Percentiles rank a stretch among this genome's conserved stretches.
Conservation (phyloP, 1,140 invertebrate species). For the Calliphora vicina region DNA sequence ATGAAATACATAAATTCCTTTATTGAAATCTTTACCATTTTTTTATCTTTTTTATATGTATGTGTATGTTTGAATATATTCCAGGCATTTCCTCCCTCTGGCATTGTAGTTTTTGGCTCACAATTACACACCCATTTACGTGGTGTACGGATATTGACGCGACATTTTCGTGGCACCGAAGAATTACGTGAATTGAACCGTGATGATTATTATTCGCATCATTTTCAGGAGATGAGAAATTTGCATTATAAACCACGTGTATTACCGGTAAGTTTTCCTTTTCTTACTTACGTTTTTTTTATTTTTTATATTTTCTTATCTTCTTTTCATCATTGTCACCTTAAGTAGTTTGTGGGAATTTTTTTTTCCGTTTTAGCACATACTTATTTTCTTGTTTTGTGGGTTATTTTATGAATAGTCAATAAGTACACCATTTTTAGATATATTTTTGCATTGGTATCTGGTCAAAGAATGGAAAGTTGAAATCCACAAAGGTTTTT, state of each 20-base stretch:
- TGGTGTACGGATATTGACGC: slow-evolving; percentile 82
- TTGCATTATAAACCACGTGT: slow-evolving; percentile 80
- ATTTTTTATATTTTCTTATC: background rate
- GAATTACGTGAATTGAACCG: slow-evolving; percentile 85
- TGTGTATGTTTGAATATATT: too few relatives aligned
- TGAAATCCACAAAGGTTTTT: too few relatives aligned
- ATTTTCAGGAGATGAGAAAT: slow-evolving; percentile 96
- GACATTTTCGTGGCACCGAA: slow-evolving; percentile 81
- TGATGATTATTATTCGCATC: slow-evolving; percentile 96
- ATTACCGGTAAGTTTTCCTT: slow-evolving; percentile 76
- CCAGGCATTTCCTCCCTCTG: slow-evolving; percentile 80
- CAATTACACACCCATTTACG: slow-evolving; percentile 97
- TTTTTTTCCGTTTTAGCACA: background rate
- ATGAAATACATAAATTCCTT: background rate
- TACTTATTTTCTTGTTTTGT: background rate
- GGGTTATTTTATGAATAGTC: background rate
- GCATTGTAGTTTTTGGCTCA: slow-evolving; percentile 94
- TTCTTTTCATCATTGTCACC: background rate
- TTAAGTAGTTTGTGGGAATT: background rate
- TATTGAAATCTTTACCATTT: background rate
- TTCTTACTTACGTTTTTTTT: background rate
- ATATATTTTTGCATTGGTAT: too few relatives aligned
- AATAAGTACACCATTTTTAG: background rate
- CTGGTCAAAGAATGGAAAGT: too few relatives aligned
- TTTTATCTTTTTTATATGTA: background rate